A percentile compares a stretch with the other conserved stretches of the same genome.
Conservation (phyloP, 2,113 vertebrate species). For the Saguinus imperator region DNA sequence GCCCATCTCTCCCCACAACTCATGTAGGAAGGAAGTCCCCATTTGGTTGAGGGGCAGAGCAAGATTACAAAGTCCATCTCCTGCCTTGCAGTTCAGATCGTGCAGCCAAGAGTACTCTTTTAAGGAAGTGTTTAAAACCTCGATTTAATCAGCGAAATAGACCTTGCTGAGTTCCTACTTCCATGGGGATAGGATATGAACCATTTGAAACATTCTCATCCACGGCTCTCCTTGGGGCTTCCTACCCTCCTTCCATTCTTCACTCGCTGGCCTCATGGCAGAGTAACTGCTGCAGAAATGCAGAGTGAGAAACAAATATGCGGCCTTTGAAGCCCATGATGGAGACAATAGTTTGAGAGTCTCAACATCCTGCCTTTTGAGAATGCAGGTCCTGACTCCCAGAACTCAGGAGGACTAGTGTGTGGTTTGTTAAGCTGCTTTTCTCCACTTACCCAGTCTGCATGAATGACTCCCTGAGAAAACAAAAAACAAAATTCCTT, state of each 20-base stretch:
- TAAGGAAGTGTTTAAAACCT: neutral
- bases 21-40: neutral
- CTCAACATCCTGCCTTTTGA: neutral
- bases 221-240: no score
- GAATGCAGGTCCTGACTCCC: no score
- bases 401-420: neutral
- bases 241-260: neutral
- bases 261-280: neutral
- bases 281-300: neutral
- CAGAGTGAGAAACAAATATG: fast-evolving
- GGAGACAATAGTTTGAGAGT: neutral
- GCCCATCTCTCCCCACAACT: neutral
- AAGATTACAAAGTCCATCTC: neutral
- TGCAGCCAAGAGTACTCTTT: neutral
- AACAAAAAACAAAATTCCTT: neutral
- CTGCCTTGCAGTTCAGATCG: neutral
- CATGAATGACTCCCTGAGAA: neutral
- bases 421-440: neutral
- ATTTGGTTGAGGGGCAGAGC: neutral
- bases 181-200: neutral
- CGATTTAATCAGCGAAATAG: neutral
- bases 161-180: neutral
- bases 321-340: neutral
- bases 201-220: neutral
- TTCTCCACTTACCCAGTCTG: neutral